These are phyloP conservation scores for Saxidomus purpurata DNA, from an alignment of 1,140 invertebrate genomes.

Conservation along the genomic window DNA sequence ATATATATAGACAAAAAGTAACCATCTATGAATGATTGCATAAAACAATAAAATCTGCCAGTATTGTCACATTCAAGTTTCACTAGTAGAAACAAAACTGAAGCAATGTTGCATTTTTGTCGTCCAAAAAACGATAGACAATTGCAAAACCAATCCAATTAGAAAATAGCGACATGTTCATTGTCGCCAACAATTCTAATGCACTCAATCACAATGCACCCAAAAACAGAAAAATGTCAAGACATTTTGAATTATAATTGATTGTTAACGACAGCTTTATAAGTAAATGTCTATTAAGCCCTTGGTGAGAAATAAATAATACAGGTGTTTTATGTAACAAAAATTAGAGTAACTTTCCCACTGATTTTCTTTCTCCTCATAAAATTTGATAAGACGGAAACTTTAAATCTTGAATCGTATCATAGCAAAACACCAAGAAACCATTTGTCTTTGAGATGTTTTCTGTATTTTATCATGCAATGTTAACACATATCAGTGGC, in stretches of 20 bases:
- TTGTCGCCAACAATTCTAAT: conserved; percentile 10
- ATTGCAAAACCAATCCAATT: conserved; percentile 3
- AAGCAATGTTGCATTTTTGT: background rate
- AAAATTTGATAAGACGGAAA: conserved; percentile 27
- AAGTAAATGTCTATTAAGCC: background rate
- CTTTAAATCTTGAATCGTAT: conserved; percentile 11
- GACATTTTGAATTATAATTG: conserved; percentile 24
- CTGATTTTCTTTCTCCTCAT: background rate
- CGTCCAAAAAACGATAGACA: background rate
- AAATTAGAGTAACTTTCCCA: background rate
- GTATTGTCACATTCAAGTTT: no score
- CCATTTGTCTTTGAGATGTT: conserved; percentile 26
- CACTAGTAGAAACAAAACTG: background rate
- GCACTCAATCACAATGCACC: conserved; percentile 3
- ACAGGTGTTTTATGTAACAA: conserved; percentile 37
- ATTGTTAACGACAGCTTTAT: background rate
- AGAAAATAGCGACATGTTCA: background rate
- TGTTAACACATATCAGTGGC: background rate
- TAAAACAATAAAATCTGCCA: background rate
- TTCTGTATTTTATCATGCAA: conserved; percentile 26
- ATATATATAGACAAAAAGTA: background rate
- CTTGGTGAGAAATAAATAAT: background rate
- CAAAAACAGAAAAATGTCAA: background rate
- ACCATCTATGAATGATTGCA: background rate
- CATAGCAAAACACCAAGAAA: background rate